Evolutionary conservation across 1,140 invertebrate species (phyloP), one percentile per base, ranked within the genome.

Genomic region (Ericerus pela): DNA sequence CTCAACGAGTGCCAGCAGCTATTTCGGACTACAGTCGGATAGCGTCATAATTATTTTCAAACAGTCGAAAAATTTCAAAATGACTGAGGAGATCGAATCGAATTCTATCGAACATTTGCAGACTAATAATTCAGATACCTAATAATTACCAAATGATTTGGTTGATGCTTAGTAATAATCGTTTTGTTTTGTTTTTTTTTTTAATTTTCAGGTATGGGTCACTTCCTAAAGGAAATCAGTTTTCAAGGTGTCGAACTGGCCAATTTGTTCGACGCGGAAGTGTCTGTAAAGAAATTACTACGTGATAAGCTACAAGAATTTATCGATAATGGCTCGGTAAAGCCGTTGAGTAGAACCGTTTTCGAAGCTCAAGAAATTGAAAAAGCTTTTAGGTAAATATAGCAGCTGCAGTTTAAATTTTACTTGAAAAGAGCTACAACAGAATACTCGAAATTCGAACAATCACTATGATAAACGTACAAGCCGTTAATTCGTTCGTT

Each of bases 391-490:
- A 8, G 30, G 30, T 33, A 33, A 33, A n/a, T n/a, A 33, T 8
- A 10, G 8, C 8, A 33, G 8, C 30, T 33, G 30, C 8, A 33
- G 30, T 33, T 33, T 10, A 33, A 33, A 33, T 10, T 10, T 10
- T 33, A 33, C n/a, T 33, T 10, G 8, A 10, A 10, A 33, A 33
- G 30, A 33, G n/a, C n/a, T n/a, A n/a, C n/a, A n/a, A n/a, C n/a
- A n/a, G n/a, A n/a, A n/a, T n/a, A n/a, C n/a, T n/a, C n/a, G n/a
- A n/a, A n/a, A n/a, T n/a, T 81, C 4, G 74, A 79, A 28, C 85
- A 89, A 91, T 65, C 79, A 83, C 3, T 85, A 83, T 65, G 85
- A 93, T 72, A 85, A n/a, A n/a, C n/a, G n/a, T n/a, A n/a, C n/a
- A n/a, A n/a, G n/a, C n/a, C n/a, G n/a, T n/a, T n/a, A n/a, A n/a